These are phyloP conservation scores for Oligia latruncula DNA, from an alignment of 2,888 invertebrate genomes.

Conservation along the genomic window DNA sequence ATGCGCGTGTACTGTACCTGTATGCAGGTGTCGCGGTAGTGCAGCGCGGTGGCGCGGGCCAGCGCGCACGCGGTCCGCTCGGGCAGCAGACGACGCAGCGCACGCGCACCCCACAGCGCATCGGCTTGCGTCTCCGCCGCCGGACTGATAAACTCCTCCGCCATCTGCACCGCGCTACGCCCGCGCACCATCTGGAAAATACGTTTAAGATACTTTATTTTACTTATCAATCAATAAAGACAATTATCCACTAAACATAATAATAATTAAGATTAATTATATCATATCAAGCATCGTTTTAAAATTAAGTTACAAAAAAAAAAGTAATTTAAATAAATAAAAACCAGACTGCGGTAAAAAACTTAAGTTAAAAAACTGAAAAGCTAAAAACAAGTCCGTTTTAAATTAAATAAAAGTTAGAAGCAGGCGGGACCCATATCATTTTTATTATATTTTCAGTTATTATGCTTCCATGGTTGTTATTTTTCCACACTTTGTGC, in stretches of 20 bases:
- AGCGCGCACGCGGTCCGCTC: conserved; percentile 82
- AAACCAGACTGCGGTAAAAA: no score
- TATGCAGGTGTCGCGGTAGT: conserved; percentile 79
- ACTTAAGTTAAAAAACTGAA: no score
- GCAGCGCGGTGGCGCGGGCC: conserved; percentile 78
- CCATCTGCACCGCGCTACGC: conserved; percentile 91
- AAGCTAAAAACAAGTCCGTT: no score
- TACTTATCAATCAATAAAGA: background rate
- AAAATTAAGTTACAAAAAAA: no score
- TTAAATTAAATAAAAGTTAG: no score
- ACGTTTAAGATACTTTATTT: background rate
- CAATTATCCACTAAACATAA: background rate
- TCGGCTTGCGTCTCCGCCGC: conserved; percentile 92
- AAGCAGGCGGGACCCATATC: no score
- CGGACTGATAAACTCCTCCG: conserved; percentile 92
- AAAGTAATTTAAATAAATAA: no score
- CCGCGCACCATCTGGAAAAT: conserved; percentile 81
- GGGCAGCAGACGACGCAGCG: conserved; percentile 93
- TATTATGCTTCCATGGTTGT: no score
- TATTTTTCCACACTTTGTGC: background rate
- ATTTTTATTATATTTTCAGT: no score
- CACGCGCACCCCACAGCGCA: conserved; percentile 95
- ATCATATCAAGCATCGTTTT: no score
- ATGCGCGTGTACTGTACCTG: conserved; percentile 72
- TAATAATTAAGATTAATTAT: background rate